These are phyloP conservation scores for Lutjanus argentimaculatus DNA, from an alignment of 2,797 vertebrate species.

Conservation along the genomic window DNA sequence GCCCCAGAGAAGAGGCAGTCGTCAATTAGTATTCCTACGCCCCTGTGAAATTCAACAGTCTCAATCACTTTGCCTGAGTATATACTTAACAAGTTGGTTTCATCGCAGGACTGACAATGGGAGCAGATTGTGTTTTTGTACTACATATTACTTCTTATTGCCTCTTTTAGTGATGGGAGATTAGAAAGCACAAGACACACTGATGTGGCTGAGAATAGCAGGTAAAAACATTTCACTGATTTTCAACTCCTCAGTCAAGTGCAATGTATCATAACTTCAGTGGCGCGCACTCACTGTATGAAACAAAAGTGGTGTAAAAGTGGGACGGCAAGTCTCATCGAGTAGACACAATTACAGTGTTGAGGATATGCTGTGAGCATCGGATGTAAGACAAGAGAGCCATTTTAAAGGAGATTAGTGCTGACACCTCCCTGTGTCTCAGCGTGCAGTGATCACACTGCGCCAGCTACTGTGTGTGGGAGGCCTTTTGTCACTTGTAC, in stretches of 20 bases:
- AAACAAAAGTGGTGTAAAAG: constrained; percentile 76
- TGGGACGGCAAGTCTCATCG: constrained; percentile 74
- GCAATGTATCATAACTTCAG: constrained; percentile 74
- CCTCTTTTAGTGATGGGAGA: constrained; percentile 65
- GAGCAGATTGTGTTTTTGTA: constrained; percentile 64
- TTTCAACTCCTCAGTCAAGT: constrained; percentile 74
- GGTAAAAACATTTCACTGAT: constrained; percentile 70
- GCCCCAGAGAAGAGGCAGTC: constrained; percentile 38
- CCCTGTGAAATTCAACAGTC: constrained; percentile 58
- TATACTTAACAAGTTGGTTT: constrained; percentile 64
- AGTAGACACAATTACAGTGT: constrained; percentile 84
- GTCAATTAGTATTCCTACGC: constrained; percentile 55
- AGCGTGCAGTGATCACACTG: constrained; percentile 84
- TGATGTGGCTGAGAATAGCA: constrained; percentile 74
- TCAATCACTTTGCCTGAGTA: constrained; percentile 55
- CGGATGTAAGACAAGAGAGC: constrained; percentile 84
- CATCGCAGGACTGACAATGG: constrained; percentile 60
- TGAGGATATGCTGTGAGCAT: constrained; percentile 72
- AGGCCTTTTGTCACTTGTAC: constrained; percentile 87
- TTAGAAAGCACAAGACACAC: constrained; percentile 71
- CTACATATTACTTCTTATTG: constrained; percentile 74
- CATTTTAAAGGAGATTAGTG: constrained; percentile 87
- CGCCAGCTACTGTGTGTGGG: constrained; percentile 82
- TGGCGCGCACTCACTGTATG: constrained; percentile 54
- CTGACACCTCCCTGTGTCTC: constrained; percentile 86